Evolutionary conservation across 2,113 vertebrate species (phyloP).

Genomic region (Balaenoptera acutorostrata): DNA sequence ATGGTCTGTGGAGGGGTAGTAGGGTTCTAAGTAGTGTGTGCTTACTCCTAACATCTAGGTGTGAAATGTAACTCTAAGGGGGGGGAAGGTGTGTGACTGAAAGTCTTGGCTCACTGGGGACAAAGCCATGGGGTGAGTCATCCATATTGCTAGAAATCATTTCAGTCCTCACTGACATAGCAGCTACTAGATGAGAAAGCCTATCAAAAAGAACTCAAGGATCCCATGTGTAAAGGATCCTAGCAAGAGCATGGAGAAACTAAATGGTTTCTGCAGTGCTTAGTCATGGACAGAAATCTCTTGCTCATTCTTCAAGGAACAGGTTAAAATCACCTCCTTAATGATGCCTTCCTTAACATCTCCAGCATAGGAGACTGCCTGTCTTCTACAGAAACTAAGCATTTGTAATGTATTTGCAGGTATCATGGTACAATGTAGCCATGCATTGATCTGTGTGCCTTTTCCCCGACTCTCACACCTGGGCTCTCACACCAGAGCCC

Average conservation of each 20-base stretch:
- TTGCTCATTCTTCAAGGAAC: neutral
- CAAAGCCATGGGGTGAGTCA: neutral
- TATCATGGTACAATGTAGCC: neutral
- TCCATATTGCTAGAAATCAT: neutral
- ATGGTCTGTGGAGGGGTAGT: neutral
- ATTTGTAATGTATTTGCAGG: neutral
- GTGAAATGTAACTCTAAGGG: neutral
- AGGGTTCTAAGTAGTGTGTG: neutral
- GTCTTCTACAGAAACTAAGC: neutral
- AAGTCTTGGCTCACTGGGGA: neutral
- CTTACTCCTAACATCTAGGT: neutral
- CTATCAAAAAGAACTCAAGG: neutral
- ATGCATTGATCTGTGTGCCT: neutral
- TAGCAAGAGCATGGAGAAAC: neutral
- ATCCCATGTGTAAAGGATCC: neutral
- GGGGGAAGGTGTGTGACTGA: neutral
- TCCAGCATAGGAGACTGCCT: neutral
- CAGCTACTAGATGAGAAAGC: neutral
- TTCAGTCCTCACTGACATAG: neutral
- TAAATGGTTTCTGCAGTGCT: neutral
- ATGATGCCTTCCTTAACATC: neutral
- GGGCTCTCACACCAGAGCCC: neutral
- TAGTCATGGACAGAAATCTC: neutral
- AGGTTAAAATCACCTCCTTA: neutral
- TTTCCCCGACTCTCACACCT: neutral